phyloP scores from a whole-genome alignment of 1,140 invertebrate species.

The Aphaenogaster ashmeadi region DNA sequence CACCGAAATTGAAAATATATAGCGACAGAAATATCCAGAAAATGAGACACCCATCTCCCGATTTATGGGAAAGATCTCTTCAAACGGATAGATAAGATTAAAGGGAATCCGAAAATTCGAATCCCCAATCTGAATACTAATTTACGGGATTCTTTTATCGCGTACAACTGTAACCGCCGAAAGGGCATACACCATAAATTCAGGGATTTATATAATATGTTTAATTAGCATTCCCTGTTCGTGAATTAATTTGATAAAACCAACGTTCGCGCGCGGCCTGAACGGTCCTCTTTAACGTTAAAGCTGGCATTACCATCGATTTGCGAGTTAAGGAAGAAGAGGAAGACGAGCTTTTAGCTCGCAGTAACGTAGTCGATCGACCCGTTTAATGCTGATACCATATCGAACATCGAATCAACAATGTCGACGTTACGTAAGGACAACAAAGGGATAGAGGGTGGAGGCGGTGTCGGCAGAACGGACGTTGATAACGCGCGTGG shows the following conservation, averaged over 20 bases:
- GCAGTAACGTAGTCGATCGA: not conserved
- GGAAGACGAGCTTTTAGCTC: not conserved
- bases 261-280: not conserved
- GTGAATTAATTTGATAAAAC: constrained; percentile 9
- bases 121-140: constrained; percentile 30
- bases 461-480: constrained; percentile 12
- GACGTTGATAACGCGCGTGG: constrained; percentile 51
- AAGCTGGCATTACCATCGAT: constrained; percentile 17
- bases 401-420: not conserved
- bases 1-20: constrained; percentile 11
- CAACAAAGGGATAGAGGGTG: constrained; percentile 21
- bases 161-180: constrained; percentile 6
- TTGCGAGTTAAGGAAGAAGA: not conserved
- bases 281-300: constrained; percentile 27
- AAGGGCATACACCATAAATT: not conserved
- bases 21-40: not conserved
- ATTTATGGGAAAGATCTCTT: not conserved
- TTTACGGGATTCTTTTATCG: not conserved
- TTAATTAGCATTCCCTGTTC: constrained; percentile 1
- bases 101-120: not conserved
- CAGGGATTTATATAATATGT: not conserved
- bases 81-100: not conserved
- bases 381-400: not conserved
- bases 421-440: not conserved
- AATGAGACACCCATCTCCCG: not conserved